Evolutionary conservation across 2,113 vertebrate genomes (phyloP).

Genomic region (Centropus bengalensis): DNA sequence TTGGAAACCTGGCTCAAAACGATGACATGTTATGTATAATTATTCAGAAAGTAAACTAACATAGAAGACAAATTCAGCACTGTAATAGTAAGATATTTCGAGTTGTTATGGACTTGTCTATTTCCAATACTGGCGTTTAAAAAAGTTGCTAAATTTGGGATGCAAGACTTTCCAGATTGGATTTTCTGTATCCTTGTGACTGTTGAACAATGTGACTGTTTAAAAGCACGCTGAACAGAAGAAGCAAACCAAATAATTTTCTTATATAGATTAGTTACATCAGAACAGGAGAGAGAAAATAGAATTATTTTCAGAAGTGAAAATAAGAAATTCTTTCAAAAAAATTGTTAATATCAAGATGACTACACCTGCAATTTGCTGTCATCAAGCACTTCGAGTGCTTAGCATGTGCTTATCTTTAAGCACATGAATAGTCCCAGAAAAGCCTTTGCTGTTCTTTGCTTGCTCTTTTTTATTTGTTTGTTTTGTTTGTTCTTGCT

Average conservation of each 20-base stretch:
- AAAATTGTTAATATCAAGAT: background rate
- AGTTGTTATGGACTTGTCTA: background rate
- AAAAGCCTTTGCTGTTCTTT: background rate
- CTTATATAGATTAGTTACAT: background rate
- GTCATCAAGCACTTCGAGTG: background rate
- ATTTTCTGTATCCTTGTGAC: background rate
- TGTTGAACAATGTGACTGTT: background rate
- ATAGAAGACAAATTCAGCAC: background rate
- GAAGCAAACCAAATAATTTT: background rate
- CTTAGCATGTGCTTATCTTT: background rate
- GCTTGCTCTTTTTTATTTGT: background rate
- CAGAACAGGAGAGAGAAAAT: background rate
- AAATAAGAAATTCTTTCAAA: background rate
- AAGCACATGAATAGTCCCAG: background rate
- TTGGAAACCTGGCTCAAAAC: background rate
- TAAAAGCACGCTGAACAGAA: background rate
- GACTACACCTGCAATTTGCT: background rate
- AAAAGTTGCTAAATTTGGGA: background rate
- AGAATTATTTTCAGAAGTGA: background rate
- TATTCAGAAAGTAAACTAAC: background rate
- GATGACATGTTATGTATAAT: background rate
- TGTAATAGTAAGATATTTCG: background rate
- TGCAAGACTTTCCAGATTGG: background rate
- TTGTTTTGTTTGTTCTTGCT: too few relatives aligned
- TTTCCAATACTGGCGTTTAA: background rate